Percentiles rank a stretch among this genome's conserved stretches.
Evolutionary conservation across 2,113 vertebrate species (phyloP).

Genomic region (Andinoacara biseriatus): DNA sequence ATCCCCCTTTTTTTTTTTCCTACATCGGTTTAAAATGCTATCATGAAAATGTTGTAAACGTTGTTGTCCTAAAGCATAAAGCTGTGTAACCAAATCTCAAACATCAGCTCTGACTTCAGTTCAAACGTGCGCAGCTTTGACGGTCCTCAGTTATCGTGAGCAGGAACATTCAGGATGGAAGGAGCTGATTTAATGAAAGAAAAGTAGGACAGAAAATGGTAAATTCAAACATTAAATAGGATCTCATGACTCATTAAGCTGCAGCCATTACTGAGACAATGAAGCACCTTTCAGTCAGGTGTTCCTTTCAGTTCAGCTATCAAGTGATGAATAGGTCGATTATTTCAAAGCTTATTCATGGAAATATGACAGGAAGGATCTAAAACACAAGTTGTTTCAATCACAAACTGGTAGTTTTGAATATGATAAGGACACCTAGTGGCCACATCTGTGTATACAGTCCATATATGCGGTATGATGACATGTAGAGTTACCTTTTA

Average conservation of each 20-base stretch:
- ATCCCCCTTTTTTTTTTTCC: not conserved
- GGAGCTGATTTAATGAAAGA: not conserved
- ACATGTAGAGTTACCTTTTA: not conserved
- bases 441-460: not conserved
- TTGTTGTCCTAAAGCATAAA: not conserved
- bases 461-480: too few relatives aligned
- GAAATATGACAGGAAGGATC: not conserved
- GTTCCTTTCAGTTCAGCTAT: slow-evolving; percentile 24
- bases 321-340: slow-evolving; percentile 31
- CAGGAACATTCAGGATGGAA: not conserved
- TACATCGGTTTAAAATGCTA: not conserved
- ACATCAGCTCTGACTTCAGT: not conserved
- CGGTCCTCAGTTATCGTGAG: not conserved
- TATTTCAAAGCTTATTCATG: slow-evolving; percentile 23
- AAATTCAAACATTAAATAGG: not conserved
- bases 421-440: slow-evolving; percentile 64
- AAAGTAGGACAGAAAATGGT: not conserved
- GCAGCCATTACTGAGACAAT: slow-evolving; percentile 18
- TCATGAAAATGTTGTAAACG: not conserved
- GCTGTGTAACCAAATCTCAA: accelerated
- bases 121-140: not conserved
- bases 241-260: slow-evolving; percentile 15
- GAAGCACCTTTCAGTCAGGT: not conserved
- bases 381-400: not conserved
- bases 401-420: slow-evolving; percentile 5